Base-by-base conservation (phyloP, 2,113 vertebrate species). In the Chaenocephalus aceratus region DNA sequence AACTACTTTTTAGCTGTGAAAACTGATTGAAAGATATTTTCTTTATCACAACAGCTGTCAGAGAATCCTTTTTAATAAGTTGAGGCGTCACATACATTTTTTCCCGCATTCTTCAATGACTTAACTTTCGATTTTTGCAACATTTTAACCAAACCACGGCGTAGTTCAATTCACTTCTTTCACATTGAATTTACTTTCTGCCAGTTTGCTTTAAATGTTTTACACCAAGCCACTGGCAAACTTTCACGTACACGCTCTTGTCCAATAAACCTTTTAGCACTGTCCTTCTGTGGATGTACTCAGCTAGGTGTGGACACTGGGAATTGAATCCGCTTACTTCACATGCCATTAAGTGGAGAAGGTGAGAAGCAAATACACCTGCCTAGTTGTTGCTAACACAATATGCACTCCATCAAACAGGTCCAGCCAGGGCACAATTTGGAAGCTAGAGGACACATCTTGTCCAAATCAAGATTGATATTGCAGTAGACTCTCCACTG, bases 391-490 rank as follows among this genome's bases (percentile, higher is more conserved):
- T 63, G 70, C 82, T 86, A 91, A 91, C 81, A 88, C 86, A 87
- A 90, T 87, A 87, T 87, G 79, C 82, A 70, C 85, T 88, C 84
- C 45, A 91, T 89, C 86, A 90, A 88, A 89, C 36, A 12, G 81
- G 75, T 86, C 75, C 74, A 80, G 86, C 86, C 10, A 16, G 64
- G 62, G 58, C 74, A 74, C 75, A 68, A 78, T 90, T 89, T 90
- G 73, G 65, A 75, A 75, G 65, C 68, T 71, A 76, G 77, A 88
- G 89, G 83, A 90, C 83, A 82, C 79, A 86, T 71, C 80, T 84
- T 77, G 83, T 61, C 62, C 79, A 88, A 91, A 94, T 86, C 78
- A 89, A 84, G 89, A 92, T 91, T 84, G 89, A 93, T 92, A 85
- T 65, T 58, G 70, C 72, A 8, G 60, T 11, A 34, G 44, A 84